A percentile compares a stretch with the other conserved stretches of the same genome.
phyloP scores from a whole-genome alignment of 2,113 vertebrate species.

The Sula dactylatra region DNA sequence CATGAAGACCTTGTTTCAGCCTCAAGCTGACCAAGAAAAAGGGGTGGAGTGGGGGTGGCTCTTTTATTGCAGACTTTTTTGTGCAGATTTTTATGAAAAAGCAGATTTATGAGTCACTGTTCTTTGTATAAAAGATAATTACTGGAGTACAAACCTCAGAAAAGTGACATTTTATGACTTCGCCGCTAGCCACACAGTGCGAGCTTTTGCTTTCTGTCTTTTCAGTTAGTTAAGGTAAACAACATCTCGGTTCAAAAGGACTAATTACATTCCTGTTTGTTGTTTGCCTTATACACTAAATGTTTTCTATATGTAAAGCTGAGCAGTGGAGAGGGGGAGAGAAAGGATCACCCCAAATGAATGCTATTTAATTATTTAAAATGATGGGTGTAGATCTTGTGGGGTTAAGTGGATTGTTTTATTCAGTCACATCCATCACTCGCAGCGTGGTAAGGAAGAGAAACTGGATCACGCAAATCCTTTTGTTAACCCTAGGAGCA shows the following conservation, averaged over 20 bases:
- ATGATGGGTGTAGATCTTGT: background rate
- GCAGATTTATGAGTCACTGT: conserved; percentile 5
- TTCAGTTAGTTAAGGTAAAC: conserved; percentile 32
- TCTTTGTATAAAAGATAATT: conserved; percentile 51
- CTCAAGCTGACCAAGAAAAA: conserved; percentile 41
- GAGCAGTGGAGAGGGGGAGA: background rate
- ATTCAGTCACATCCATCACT: background rate
- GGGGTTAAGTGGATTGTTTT: background rate
- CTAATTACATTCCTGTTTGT: background rate
- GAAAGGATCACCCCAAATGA: background rate
- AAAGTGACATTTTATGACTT: conserved; percentile 25
- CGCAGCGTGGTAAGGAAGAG: background rate
- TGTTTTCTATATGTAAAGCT: conserved; percentile 31
- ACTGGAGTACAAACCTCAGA: background rate
- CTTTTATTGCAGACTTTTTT: background rate
- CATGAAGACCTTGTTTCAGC: conserved; percentile 15
- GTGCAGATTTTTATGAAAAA: conserved; percentile 1
- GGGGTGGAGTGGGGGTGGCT: background rate
- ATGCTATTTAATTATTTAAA: background rate
- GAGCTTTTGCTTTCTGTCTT: conserved; percentile 23
- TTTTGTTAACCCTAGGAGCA: background rate
- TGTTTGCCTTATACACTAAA: background rate
- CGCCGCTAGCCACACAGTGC: background rate
- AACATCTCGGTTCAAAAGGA: conserved; percentile 20
- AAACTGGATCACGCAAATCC: background rate